Conservation (phyloP, 2,888 invertebrate genomes). For the Agonopterix arenella region DNA sequence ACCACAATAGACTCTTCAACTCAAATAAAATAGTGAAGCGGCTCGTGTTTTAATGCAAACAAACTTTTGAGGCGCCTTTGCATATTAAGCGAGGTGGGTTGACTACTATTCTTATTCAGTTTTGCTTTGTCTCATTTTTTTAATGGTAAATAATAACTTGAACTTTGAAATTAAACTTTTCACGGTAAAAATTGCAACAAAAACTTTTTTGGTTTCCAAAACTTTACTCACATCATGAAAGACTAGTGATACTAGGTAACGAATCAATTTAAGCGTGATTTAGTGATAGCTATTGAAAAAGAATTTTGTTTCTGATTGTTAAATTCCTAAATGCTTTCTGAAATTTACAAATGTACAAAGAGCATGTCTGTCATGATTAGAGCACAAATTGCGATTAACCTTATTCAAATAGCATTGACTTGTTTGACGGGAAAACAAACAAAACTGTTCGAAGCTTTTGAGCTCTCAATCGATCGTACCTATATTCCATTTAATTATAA, state of each 20-base stretch:
- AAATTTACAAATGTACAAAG: slow-evolving; percentile 3
- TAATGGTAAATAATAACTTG: background rate
- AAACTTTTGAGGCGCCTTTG: slow-evolving; percentile 77
- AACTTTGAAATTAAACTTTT: slow-evolving; percentile 20
- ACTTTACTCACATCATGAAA: slow-evolving; percentile 60
- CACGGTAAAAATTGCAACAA: slow-evolving; percentile 12
- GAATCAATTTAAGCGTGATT: background rate
- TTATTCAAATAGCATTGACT: slow-evolving; percentile 41
- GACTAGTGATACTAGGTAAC: slow-evolving; percentile 19
- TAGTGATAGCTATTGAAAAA: background rate
- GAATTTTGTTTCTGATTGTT: no score
- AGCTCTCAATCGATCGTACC: slow-evolving; percentile 53
- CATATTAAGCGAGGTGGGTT: slow-evolving; percentile 78
- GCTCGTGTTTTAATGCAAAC: slow-evolving; percentile 78
- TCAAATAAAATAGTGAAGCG: slow-evolving; percentile 76
- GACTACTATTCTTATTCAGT: slow-evolving; percentile 72
- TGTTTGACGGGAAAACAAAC: slow-evolving; percentile 60
- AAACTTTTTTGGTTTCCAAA: slow-evolving; percentile 27
- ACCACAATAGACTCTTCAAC: slow-evolving; percentile 72
- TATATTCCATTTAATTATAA: slow-evolving; percentile 37
- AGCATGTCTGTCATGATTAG: slow-evolving; percentile 59
- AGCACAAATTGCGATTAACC: slow-evolving; percentile 34
- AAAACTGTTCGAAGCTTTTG: slow-evolving; percentile 69
- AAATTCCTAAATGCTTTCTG: no score
- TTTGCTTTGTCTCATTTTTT: slow-evolving; percentile 69